Conservation (phyloP, 1,140 invertebrate species). For the Drosophila arawakana region DNA sequence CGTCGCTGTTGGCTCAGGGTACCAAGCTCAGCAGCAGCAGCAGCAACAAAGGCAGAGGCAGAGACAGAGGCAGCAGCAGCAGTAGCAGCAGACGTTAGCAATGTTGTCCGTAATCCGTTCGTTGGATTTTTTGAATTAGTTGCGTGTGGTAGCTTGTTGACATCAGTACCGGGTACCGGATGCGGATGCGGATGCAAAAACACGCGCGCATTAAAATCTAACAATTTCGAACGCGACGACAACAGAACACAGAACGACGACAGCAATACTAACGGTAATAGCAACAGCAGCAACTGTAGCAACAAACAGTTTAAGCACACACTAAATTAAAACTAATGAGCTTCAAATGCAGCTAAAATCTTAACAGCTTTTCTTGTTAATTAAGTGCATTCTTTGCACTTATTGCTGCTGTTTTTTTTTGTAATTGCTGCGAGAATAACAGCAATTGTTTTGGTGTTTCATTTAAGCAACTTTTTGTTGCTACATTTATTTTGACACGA, state of each 20-base stretch:
- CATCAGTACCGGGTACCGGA: slow-evolving; percentile 81
- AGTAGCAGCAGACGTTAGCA: slow-evolving; percentile 21
- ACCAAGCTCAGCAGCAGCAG: slow-evolving; percentile 4
- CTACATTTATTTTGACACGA: slow-evolving; percentile 13
- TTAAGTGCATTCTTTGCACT: too few relatives aligned
- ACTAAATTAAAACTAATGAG: background rate
- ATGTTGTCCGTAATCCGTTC: slow-evolving; percentile 76
- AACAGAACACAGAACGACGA: background rate
- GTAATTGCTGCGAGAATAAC: background rate
- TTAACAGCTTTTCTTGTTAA: too few relatives aligned
- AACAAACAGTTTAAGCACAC: background rate
- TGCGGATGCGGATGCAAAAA: slow-evolving; percentile 74
- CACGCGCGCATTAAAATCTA: slow-evolving; percentile 25
- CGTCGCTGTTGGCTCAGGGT: slow-evolving; percentile 8
- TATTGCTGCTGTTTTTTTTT: background rate
- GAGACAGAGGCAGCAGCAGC: slow-evolving; percentile 6
- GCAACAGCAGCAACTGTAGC: slow-evolving; percentile 4
- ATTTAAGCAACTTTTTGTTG: slow-evolving; percentile 21
- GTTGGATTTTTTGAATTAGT: slow-evolving; percentile 83
- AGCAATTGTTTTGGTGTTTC: background rate
- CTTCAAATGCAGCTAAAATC: background rate
- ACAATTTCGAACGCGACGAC: background rate
- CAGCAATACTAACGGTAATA: slow-evolving; percentile 4
- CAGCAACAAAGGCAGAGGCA: slow-evolving; percentile 1
- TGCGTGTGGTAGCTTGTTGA: slow-evolving; percentile 84